These are phyloP conservation scores for Dicyrtoma fusca DNA, from an alignment of 2,888 invertebrate species.

Conservation along the genomic window DNA sequence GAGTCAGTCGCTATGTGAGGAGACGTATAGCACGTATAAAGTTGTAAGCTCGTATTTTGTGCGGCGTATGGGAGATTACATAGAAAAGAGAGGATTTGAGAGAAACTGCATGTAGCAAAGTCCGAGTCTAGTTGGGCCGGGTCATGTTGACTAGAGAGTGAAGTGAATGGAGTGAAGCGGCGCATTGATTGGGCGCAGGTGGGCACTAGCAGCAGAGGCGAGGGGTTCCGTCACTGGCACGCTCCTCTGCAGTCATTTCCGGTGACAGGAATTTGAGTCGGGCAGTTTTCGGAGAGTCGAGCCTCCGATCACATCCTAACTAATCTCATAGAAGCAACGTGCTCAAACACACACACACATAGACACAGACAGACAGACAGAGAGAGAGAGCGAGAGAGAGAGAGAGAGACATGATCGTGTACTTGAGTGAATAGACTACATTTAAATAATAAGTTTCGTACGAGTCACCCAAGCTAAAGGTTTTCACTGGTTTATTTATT, in stretches of 20 bases:
- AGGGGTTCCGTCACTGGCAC: slow-evolving; percentile 48
- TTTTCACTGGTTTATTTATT: background rate
- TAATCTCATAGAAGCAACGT: slow-evolving; percentile 35
- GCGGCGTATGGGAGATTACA: background rate
- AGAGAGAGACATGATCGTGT: slow-evolving; percentile 22
- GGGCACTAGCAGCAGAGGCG: slow-evolving; percentile 40
- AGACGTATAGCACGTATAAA: too few species aligned
- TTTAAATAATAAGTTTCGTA: background rate
- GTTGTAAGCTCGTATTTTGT: slow-evolving; percentile 1
- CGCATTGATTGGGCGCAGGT: slow-evolving; percentile 57
- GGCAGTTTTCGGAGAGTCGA: slow-evolving; percentile 53
- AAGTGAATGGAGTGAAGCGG: slow-evolving; percentile 37
- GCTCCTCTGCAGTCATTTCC: slow-evolving; percentile 57
- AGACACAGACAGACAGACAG: too few species aligned
- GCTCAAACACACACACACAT: slow-evolving; percentile 8
- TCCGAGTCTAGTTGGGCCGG: slow-evolving; percentile 35
- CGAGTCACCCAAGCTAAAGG: background rate
- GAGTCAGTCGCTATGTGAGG: background rate
- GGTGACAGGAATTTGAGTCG: slow-evolving; percentile 52
- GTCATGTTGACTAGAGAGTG: slow-evolving; percentile 34
- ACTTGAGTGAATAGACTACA: background rate
- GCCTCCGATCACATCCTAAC: slow-evolving; percentile 48
- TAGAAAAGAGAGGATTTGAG: background rate
- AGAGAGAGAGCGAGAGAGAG: too few species aligned
- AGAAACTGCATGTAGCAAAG: slow-evolving; percentile 24